Evolutionary conservation across 2,113 vertebrate species (phyloP), one percentile per base, ranked within the genome.

Genomic region (Perca flavescens): DNA sequence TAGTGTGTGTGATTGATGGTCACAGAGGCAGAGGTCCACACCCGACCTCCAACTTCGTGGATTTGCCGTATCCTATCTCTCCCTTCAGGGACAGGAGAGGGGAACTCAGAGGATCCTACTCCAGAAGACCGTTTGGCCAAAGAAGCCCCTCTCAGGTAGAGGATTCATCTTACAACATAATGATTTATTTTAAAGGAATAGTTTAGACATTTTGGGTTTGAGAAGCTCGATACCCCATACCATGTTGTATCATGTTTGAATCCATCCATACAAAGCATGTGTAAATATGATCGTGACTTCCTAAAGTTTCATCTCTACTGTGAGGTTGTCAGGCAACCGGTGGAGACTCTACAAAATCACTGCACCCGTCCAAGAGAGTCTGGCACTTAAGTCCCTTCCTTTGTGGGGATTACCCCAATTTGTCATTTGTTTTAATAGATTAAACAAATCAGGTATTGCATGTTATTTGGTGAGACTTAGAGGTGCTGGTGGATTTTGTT

Each of bases 1-100:
- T 97, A 25, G 88, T 97, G 54, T 94, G 95, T 85, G 95, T 97
- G 14, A 93, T 97, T 76, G 95, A 96, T 74, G 91, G 91, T 53
- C 93, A 92, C 1, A 82, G 88, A 84, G 86, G 84, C 46, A 86
- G 90, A 68, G 85, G 94, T 8, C 78, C 92, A 31, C 93, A 77
- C 0, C 1, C 76, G 50, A 92, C 89, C 54, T 74, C 96, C 0
- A 47, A 88, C 80, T 95, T 96, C 85, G 52, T 94, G 2, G 93
- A 96, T 17, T 82, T 88, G 0, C 54, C 92, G 3, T 94, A 94
- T 90, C 93, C 88, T 58, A 58, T 93, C 88, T 14, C 80, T 79
- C 47, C 85, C 84, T 58, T 91, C 89, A 75, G 86, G 12, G 69
- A 84, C 81, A 88, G 83, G 91, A 94, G 86, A 50, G 64, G 70